These are phyloP conservation scores for Alosa alosa DNA, from an alignment of 2,113 vertebrate genomes.

Conservation along the genomic window DNA sequence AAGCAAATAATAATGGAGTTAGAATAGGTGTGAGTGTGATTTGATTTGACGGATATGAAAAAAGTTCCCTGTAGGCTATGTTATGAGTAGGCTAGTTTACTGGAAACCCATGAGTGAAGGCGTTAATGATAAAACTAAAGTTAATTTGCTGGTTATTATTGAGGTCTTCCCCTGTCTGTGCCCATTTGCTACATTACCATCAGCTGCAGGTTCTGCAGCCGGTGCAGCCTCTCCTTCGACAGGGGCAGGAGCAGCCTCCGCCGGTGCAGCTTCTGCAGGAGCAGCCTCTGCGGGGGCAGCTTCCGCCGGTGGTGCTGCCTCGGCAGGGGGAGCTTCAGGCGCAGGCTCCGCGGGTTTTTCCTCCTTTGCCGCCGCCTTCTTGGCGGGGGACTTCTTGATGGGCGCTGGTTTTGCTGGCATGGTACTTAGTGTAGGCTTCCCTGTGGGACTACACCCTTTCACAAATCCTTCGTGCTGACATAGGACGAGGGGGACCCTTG, in stretches of 20 bases:
- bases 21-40: not conserved
- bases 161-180: not conserved
- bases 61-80: not conserved
- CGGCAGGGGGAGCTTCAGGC: slow-evolving; percentile 36
- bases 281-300: slow-evolving; percentile 36
- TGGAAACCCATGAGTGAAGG: not conserved
- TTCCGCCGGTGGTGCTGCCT: slow-evolving; percentile 39
- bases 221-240: slow-evolving; percentile 21
- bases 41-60: not conserved
- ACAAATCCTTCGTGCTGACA: slow-evolving; percentile 43
- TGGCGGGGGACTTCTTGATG: slow-evolving; percentile 64
- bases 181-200: slow-evolving; percentile 16
- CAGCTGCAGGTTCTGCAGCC: slow-evolving; percentile 31
- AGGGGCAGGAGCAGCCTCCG: slow-evolving; percentile 35
- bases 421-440: slow-evolving; percentile 24
- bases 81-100: not conserved
- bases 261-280: slow-evolving; percentile 26
- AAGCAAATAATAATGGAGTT: not conserved
- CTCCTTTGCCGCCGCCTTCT: slow-evolving; percentile 57
- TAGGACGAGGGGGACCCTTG: slow-evolving; percentile 13
- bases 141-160: not conserved
- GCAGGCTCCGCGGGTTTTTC: slow-evolving; percentile 24
- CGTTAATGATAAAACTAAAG: not conserved
- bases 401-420: slow-evolving; percentile 62
- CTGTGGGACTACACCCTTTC: slow-evolving; percentile 23